phyloP scores from a whole-genome alignment of 1,140 invertebrate species.

The Atopsyche davidsoni region DNA sequence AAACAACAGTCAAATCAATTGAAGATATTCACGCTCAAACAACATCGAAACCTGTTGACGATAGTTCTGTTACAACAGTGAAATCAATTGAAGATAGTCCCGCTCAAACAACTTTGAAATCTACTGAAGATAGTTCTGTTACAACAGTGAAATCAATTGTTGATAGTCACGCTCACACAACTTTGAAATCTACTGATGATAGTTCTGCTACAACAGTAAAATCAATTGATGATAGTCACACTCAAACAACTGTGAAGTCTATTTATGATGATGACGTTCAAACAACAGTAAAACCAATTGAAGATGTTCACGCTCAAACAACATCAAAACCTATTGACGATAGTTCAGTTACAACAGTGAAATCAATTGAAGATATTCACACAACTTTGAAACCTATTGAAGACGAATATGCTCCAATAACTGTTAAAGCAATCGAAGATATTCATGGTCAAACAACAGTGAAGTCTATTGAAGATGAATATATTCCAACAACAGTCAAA shows the following conservation, averaged over 20 bases:
- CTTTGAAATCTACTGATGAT: slow-evolving; percentile 8
- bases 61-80: slow-evolving; percentile 1
- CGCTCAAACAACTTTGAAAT: background rate
- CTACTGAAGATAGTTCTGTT: background rate
- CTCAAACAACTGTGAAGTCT: slow-evolving; percentile 2
- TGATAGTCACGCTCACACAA: background rate
- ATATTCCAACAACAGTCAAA: slow-evolving; percentile 4
- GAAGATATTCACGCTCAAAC: slow-evolving; percentile 1
- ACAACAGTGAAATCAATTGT: background rate
- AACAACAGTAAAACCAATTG: slow-evolving; percentile 6
- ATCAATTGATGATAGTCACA: background rate
- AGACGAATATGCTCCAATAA: background rate
- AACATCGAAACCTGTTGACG: slow-evolving; percentile 7
- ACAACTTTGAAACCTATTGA: slow-evolving; percentile 2
- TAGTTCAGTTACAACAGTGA: background rate
- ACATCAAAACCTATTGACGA: slow-evolving; percentile 11
- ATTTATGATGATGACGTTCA: slow-evolving; percentile 5
- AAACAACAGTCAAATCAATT: slow-evolving; percentile 7
- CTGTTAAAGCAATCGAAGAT: slow-evolving; percentile 3
- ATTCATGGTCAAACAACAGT: background rate
- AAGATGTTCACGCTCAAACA: background rate
- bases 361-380: background rate
- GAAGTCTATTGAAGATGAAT: background rate
- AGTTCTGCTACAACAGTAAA: background rate
- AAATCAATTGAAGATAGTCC: background rate